phyloP scores from a whole-genome alignment of 2,888 invertebrate species.

The Amphiduros pacificus region DNA sequence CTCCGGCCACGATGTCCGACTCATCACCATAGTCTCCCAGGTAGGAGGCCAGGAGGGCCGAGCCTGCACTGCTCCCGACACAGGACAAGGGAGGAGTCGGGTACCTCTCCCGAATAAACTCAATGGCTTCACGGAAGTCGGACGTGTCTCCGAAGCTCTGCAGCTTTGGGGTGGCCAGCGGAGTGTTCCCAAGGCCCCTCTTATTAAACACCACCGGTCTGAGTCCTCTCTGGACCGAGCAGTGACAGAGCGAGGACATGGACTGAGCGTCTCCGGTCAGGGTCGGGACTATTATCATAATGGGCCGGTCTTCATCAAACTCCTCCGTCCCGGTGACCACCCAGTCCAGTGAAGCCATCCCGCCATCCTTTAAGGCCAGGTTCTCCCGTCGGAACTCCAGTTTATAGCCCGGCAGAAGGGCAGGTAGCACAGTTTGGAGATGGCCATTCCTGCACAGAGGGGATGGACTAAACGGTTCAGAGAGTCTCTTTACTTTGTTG shows the following conservation, averaged over 20 bases:
- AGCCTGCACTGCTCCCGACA: slow-evolving; percentile 44
- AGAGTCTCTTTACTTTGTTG: slow-evolving; percentile 39
- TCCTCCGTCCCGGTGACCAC: slow-evolving; percentile 22
- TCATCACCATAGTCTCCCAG: slow-evolving; percentile 52
- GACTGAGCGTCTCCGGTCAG: slow-evolving; percentile 37
- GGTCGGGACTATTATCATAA: slow-evolving; percentile 45
- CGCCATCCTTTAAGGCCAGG: slow-evolving; percentile 46
- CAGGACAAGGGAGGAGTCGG: slow-evolving; percentile 39
- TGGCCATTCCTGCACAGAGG: slow-evolving; percentile 41
- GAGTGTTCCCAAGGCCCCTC: slow-evolving; percentile 43
- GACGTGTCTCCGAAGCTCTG: slow-evolving; percentile 46
- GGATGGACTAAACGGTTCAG: slow-evolving; percentile 38
- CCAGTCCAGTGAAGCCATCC: slow-evolving; percentile 52
- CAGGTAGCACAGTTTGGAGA: slow-evolving; percentile 43
- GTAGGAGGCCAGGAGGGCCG: slow-evolving; percentile 45
- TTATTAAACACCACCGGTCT: slow-evolving; percentile 48
- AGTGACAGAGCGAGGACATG: slow-evolving; percentile 33
- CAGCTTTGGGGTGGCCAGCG: slow-evolving; percentile 46
- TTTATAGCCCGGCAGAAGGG: slow-evolving; percentile 26
- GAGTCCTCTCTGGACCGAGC: slow-evolving; percentile 39
- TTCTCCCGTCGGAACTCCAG: slow-evolving; percentile 39
- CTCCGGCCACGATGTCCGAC: slow-evolving; percentile 40
- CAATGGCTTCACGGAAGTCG: slow-evolving; percentile 46
- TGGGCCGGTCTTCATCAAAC: slow-evolving; percentile 31
- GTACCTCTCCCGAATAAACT: slow-evolving; percentile 38